These are phyloP conservation scores for Micromesistius poutassou DNA, from an alignment of 2,797 vertebrate genomes.

Conservation along the genomic window DNA sequence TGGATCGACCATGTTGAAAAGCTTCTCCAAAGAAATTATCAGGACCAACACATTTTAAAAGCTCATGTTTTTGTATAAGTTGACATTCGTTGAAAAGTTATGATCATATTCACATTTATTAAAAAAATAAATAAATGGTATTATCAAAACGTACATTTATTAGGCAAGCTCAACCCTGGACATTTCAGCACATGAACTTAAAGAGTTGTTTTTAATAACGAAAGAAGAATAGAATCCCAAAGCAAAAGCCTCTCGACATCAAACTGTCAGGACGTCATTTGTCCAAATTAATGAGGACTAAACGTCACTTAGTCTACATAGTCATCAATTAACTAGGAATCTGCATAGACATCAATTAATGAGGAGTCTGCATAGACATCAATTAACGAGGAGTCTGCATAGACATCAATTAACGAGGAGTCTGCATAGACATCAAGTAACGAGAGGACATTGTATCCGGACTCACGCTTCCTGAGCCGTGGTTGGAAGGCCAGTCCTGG, in stretches of 20 bases:
- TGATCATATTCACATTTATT: constrained; percentile 4
- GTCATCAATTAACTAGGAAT: no score
- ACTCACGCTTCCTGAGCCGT: constrained; percentile 1
- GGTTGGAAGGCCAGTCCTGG: no score
- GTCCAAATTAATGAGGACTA: background rate
- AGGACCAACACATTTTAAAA: background rate
- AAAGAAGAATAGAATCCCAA: constrained; percentile 7
- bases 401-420: no score
- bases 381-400: no score
- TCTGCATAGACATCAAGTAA: no score
- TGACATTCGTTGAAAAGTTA: background rate
- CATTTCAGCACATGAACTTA: constrained; percentile 7
- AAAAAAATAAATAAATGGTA: background rate
- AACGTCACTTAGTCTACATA: background rate
- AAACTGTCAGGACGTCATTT: background rate
- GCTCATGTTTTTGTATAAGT: background rate
- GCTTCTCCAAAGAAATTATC: background rate
- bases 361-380: no score
- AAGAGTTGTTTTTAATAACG: background rate
- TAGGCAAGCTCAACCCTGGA: constrained; percentile 4
- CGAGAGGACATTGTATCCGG: constrained; percentile 28
- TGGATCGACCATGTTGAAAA: constrained; percentile 6
- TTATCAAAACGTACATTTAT: constrained; percentile 18
- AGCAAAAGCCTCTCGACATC: background rate
- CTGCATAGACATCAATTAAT: no score